Conservation (phyloP, 2,113 vertebrate genomes). For the Loxodonta africana region DNA sequence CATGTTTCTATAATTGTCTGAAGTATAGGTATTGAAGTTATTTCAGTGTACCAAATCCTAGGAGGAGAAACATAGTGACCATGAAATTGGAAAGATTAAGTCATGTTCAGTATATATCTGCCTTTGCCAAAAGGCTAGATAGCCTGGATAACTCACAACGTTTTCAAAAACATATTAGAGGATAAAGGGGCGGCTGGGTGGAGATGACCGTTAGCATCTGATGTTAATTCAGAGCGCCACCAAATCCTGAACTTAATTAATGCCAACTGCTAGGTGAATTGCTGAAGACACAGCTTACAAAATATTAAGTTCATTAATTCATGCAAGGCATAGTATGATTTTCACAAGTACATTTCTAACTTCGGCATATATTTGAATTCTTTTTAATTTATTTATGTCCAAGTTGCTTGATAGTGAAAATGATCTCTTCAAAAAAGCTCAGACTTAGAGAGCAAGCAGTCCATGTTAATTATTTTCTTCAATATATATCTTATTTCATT, state of each 20-base stretch:
- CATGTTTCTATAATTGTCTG: not conserved
- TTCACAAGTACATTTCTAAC: constrained; percentile 30
- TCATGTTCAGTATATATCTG: not conserved
- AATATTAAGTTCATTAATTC: constrained; percentile 26
- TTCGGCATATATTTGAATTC: constrained; percentile 45
- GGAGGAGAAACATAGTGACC: not conserved
- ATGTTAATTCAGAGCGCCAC: constrained; percentile 45
- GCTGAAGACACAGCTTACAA: not conserved
- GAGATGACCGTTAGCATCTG: constrained; percentile 8
- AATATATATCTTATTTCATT: not conserved
- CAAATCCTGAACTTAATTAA: not conserved
- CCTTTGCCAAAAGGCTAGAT: not conserved
- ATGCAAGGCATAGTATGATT: constrained; percentile 14
- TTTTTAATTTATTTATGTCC: not conserved
- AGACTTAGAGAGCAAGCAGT: not conserved
- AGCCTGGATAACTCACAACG: not conserved
- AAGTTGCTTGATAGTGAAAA: constrained; percentile 46
- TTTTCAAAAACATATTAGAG: not conserved
- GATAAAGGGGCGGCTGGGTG: not conserved
- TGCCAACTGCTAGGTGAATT: constrained; percentile 1
- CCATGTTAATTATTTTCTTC: constrained; percentile 33
- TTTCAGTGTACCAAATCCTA: not conserved
- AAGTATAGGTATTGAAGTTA: not conserved
- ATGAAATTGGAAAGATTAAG: constrained; percentile 18
- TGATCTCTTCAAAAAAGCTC: not conserved